Evolutionary conservation across 2,888 invertebrate species (phyloP), one percentile per base, ranked within the genome.

Genomic region (Sesamia inferens): DNA sequence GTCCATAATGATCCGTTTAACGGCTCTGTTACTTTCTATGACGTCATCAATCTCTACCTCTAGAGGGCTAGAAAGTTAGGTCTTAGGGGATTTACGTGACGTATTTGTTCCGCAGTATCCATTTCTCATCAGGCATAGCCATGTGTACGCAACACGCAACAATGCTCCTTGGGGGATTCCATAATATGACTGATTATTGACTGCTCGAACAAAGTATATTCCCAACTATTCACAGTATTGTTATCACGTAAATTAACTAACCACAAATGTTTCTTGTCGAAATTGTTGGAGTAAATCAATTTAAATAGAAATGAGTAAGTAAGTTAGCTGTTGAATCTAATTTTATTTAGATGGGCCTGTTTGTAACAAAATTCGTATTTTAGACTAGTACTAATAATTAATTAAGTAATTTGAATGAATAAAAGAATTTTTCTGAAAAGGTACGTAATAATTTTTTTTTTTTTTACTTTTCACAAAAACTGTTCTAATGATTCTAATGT

Each of bases 21-120:
- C 66, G 39, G 78, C 76, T 75, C 79, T 74, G 73, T 55, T 83
- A 65, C 59, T 65, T 79, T 72, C 57, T 76, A 70, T 85, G 77
- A 76, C 74, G 65, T 76, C 72, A 83, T 78, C 75, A 83, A 80
- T 82, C 82, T 79, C 84, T 67, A 77, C 76, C 86, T 76, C 85
- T 64, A 80, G 31, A 31, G 84, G 84, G 86, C 71, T 85, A 85
- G 89, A 90, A 88, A 90, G 88, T 83, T 70, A 83, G 61, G 78
- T 84, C 87, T 74, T 71, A 22, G 68, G 88, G 88, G 88, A 87
- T 54, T 65, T 6, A 71, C 57, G 58, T 79, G 78, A 76, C 76
- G 70, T 82, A 78, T 84, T 79, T 74, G 78, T 80, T 78, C 78
- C 79, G 76, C 64, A 71, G 67, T 84, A 81, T 76, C 73, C 71